Evolutionary conservation across 2,888 invertebrate genomes (phyloP), one percentile per base, ranked within the genome.

Genomic region (Apodemia duryi): DNA sequence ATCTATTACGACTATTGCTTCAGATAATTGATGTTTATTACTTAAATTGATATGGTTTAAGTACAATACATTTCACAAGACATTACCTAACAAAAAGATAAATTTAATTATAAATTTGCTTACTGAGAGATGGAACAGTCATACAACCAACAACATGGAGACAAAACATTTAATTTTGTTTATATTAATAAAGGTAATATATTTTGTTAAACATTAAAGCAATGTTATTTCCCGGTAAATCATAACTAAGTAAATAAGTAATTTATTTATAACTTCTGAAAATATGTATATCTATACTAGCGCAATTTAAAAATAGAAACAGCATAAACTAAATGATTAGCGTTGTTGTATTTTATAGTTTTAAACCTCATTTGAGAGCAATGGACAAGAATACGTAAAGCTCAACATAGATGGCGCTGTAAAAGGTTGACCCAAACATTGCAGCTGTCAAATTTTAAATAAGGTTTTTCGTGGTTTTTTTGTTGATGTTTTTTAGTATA

Each of bases 151-250:
- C 80, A 84, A 67, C 80, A 89, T 90, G 90, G 79, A 82, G 72
- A 76, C 79, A 62, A 73, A 79, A 69, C 81, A 81, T 78, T 74
- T 88, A 73, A 72, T 85, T 72, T 70, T 90, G 74, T 83, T 80
- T 66, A 73, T 89, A 72, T 72, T 85, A 60, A 72, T 85, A 67
- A 88, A 89, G 89, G 90, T 89, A 84, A 84, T 38, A 38, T 7
- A 1, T 21, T 21, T 21, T 38, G 7, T 51, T 66, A 43, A 11
- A 11, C 11, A 43, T 10, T 41, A 9, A 38, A 6, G 5, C 5
- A 41, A 10, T 1, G 2, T 41, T 41, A 41, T 41, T 4, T 41
- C 10, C 10, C 10, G 10, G 10, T 62, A 61, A 57, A n/a, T 54
- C 51, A 62, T 57, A 38, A 38, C 7, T 38, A 38, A 38, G 5